These are phyloP conservation scores for Gymnosoma rotundatum DNA, from an alignment of 2,888 invertebrate genomes.

Conservation along the genomic window DNA sequence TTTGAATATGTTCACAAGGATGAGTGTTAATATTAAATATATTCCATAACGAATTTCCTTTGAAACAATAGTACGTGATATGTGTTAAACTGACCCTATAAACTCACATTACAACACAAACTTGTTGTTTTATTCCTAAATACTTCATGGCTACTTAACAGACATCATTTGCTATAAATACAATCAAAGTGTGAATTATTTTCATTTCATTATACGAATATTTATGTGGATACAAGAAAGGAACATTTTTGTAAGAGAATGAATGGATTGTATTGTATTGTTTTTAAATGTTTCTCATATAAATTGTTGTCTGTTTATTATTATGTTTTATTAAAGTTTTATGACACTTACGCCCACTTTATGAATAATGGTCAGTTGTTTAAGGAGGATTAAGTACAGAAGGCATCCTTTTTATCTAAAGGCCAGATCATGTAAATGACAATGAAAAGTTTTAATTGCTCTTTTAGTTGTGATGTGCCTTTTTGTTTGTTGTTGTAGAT, in stretches of 20 bases:
- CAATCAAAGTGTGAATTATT: slow-evolving; percentile 68
- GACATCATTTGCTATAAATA: slow-evolving; percentile 63
- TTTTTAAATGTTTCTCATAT: slow-evolving; percentile 45
- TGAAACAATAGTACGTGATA: slow-evolving; percentile 11
- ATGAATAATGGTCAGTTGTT: slow-evolving; percentile 61
- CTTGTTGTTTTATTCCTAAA: slow-evolving; percentile 55
- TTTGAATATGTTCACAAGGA: slow-evolving; percentile 50
- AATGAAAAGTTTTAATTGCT: slow-evolving; percentile 12
- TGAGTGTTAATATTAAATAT: slow-evolving; percentile 58
- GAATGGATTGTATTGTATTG: slow-evolving; percentile 35
- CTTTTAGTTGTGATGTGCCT: neutral
- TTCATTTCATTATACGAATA: slow-evolving; percentile 32
- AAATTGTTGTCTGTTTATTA: slow-evolving; percentile 59
- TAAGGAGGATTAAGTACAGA: slow-evolving; percentile 47
- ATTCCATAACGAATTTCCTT: slow-evolving; percentile 20
- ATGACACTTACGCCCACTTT: slow-evolving; percentile 63
- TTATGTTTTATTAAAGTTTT: slow-evolving; percentile 59
- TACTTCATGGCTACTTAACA: slow-evolving; percentile 68
- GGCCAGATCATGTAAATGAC: neutral
- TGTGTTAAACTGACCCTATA: slow-evolving; percentile 47
- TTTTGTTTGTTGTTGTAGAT: neutral
- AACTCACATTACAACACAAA: neutral
- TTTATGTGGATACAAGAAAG: slow-evolving; percentile 10
- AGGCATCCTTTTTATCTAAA: neutral
- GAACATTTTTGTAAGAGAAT: neutral